Base-by-base conservation (phyloP, 2,888 invertebrate species). In the Sesia bembeciformis region DNA sequence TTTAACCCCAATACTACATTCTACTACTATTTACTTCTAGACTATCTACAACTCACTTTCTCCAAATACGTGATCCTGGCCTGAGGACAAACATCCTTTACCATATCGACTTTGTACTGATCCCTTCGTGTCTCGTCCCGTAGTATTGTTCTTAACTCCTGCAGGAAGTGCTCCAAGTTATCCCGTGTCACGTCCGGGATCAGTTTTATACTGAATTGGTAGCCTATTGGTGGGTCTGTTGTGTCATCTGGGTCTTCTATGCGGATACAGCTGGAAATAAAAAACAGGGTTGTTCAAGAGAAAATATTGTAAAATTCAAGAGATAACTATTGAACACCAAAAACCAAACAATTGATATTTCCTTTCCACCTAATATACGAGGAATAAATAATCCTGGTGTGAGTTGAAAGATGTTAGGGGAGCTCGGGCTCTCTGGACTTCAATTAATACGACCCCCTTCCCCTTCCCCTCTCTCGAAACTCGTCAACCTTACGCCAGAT, bases 161-260 rank as follows among this genome's bases (percentile, higher is more conserved):
- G 62, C 54, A 91, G 67, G 60, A 90, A 81, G 5, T 60, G 55
- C 0, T 77, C 66, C 50, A 91, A 65, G 52, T 68, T 67, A 6
- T 74, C 74, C 5, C 62, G 52, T 0, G 75, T 74, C 7, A 89
- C 66, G 63, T 89, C 84, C 0, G 91, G 66, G 3, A 81, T 66
- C 4, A 92, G 77, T 58, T 84, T 81, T 62, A 91, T 90, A 64
- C 90, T 90, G 62, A 91, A 87, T 64, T 91, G 82, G 70, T 78
- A 88, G 23, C 84, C 91, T 4, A 79, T 71, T 0, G 88, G 82
- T 0, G 63, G 55, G 0, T 64, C 70, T 2, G 78, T 72, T 1
- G 72, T 68, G 6, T 75, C 76, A 0, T 53, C 56, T 7, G 69
- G 74, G 3, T 75, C 64, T 59, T 90, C 89, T 3, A 91, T 91